A percentile compares a stretch with the other conserved stretches of the same genome.
Conservation (phyloP, 2,888 invertebrate genomes). For the Cryptus armator region DNA sequence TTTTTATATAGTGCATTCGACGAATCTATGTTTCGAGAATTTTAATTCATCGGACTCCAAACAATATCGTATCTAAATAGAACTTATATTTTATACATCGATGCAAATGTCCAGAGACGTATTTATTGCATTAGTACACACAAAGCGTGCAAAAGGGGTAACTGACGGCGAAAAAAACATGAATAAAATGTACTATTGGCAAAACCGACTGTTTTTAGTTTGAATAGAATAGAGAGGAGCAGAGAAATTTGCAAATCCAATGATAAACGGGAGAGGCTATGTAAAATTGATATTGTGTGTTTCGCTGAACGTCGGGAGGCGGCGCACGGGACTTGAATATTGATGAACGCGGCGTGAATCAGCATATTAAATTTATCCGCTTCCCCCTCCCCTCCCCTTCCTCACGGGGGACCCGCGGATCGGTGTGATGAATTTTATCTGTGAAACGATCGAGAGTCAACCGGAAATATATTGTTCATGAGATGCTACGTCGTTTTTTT, state of each 20-base stretch:
- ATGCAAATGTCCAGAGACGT: slow-evolving; percentile 44
- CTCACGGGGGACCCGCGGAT: not conserved
- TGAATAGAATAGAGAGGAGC: slow-evolving; percentile 2
- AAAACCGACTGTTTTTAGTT: slow-evolving; percentile 18
- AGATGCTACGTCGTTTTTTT: slow-evolving; percentile 27
- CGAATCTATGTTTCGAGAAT: not conserved
- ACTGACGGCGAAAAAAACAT: slow-evolving; percentile 36
- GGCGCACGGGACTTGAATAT: slow-evolving; percentile 65
- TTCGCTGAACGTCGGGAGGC: slow-evolving; percentile 39
- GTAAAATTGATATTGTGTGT: slow-evolving; percentile 68
- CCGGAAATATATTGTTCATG: slow-evolving; percentile 55
- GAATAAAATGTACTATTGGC: slow-evolving; percentile 46
- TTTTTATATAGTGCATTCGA: not conserved
- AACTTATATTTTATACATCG: not conserved
- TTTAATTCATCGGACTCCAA: not conserved
- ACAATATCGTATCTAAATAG: not conserved
- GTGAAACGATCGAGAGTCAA: slow-evolving; percentile 60
- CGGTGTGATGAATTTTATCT: slow-evolving; percentile 60
- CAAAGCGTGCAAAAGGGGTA: not conserved
- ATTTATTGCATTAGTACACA: slow-evolving; percentile 41
- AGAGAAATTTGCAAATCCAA: slow-evolving; percentile 63
- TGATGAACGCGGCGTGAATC: slow-evolving; percentile 68
- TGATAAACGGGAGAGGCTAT: slow-evolving; percentile 63
- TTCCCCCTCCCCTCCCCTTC: not conserved
- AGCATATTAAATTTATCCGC: slow-evolving; percentile 65